Evolutionary conservation across 2,797 vertebrate species (phyloP).

Genomic region (Euthynnus affinis): DNA sequence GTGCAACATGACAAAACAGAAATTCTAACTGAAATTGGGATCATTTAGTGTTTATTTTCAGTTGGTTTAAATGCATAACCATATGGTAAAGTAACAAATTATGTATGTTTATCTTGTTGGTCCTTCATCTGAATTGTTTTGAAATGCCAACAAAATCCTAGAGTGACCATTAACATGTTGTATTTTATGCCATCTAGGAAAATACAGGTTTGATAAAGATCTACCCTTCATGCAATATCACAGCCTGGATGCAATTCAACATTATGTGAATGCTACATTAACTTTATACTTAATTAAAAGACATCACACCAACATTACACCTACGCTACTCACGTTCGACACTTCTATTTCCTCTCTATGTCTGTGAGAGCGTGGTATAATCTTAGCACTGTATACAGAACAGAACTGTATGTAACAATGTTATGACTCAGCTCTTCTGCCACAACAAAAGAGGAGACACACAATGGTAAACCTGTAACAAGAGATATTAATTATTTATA

Average conservation of each 20-base stretch:
- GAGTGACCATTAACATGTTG: neutral
- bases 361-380: neutral
- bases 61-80: neutral
- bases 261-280: constrained; percentile 17
- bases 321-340: neutral
- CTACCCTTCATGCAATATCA: neutral
- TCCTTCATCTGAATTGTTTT: neutral
- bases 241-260: neutral
- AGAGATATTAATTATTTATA: too few relatives aligned
- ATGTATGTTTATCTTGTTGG: neutral
- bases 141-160: neutral
- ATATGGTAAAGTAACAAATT: neutral
- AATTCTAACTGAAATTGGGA: neutral
- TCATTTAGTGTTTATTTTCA: neutral
- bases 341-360: neutral
- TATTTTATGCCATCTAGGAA: neutral
- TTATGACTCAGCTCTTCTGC: too few relatives aligned
- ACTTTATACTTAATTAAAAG: constrained; percentile 38
- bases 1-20: constrained; percentile 3
- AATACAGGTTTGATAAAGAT: neutral
- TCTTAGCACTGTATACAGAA: neutral
- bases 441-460: too few relatives aligned
- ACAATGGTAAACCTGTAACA: too few relatives aligned
- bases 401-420: too few relatives aligned
- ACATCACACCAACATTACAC: constrained; percentile 9